Base-by-base conservation (phyloP, 1,140 invertebrate species). In the Phocides pigmalion region DNA sequence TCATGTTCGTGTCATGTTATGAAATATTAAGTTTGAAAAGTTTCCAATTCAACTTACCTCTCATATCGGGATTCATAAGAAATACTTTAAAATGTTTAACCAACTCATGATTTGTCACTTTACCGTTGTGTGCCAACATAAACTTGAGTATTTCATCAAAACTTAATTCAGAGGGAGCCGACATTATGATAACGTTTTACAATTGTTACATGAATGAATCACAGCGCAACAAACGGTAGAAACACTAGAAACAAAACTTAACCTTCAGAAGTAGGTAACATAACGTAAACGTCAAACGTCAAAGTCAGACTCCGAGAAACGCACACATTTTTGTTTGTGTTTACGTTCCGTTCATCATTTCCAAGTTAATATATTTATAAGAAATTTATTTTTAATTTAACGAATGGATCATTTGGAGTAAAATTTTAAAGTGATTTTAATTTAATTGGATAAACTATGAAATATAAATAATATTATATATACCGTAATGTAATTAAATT, bases 61-160 rank as follows among this genome's bases (percentile, higher is more conserved):
- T 94, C 51, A 93, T 95, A 63, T 94, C 93, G 2, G 95, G 94
- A 91, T 97, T 95, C 53, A 95, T 97, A 16, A 98, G 92, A 86
- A 96, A 97, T 62, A 93, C 92, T 89, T 97, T 97, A 76, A 98
- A 98, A 92, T 97, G 94, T 89, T 96, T 97, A 28, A 98, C 97
- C 62, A 98, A 91, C 63, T 97, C 96, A 89, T 96, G 95, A 90
- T 98, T 98, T 70, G 95, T 96, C 49, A 97, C 96, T 92, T 95
- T 95, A 15, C 96, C 96, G 66, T 96, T 96, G 79, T 96, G 95
- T 77, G 93, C 93, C 66, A 96, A 76, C 92, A 98, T 96, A 94
- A 95, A 98, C 82, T 96, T 94, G 42, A 95, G 93, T 78, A 98
- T 96, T 93, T 96, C 94, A 66, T 96, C 95, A 76, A 97, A 93